Base-by-base conservation (phyloP, 2,113 vertebrate genomes). In the Nothocercus julius region DNA sequence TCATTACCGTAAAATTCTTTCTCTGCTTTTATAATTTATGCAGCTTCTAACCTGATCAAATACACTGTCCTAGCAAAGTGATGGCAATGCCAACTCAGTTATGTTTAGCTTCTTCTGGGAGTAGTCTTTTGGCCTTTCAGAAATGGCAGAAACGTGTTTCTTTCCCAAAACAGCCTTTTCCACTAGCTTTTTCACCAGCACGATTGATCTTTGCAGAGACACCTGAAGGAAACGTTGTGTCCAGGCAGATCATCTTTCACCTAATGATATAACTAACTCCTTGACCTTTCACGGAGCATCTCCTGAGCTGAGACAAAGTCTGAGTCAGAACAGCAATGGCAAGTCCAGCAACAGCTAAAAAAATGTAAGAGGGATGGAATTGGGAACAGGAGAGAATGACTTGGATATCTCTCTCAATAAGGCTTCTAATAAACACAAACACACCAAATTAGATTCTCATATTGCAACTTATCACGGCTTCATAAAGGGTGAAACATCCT, bases 241-340 rank as follows among this genome's bases (percentile, higher is more conserved):
- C 49, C 85, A 74, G 7, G 5, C 24, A 9, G 28, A 47, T 16
- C 1, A 0, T 27, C 53, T 67, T 82, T 80, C 30, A 59, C 58
- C 56, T 30, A 34, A 1, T n/a, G 17, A 68, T 22, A 25, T 1
- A 8, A 70, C 3, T 34, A 59, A 40, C 4, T 49, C 51, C 32
- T 66, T 11, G 2, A 13, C 0, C 0, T 44, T 79, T 59, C 11
- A 5, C 0, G 30, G 62, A 53, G 32, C 7, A 44, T 70, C 72
- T 72, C 19, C 47, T n/a, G 21, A 16, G 19, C 32, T 81, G 54
- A 64, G 42, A 14, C 79, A 22, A 61, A 19, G 7, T 64, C 63
- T 69, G 44, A 56, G 2, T 40, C 12, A 68, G 34, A 25, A 45
- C 13, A 45, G 30, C 69, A 89, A 47, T 32, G 13, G 11, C 27